Percentiles rank a stretch among this genome's conserved stretches.
phyloP scores from a whole-genome alignment of 2,113 vertebrate genomes.

The Phyllopteryx taeniolatus region DNA sequence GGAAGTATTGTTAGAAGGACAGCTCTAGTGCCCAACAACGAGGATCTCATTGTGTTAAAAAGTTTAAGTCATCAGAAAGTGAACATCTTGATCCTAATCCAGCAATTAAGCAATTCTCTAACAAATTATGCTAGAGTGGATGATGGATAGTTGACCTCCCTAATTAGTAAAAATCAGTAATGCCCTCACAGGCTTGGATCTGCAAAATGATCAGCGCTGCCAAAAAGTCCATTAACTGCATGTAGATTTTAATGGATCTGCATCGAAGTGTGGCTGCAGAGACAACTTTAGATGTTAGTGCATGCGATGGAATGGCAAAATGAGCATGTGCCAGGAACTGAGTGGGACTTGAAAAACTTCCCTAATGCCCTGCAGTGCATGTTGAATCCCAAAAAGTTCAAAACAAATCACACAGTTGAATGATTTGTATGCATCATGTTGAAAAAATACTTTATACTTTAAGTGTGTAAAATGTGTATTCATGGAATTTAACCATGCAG shows the following conservation, averaged over 20 bases:
- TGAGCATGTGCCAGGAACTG: slow-evolving; percentile 28
- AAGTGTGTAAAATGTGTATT: slow-evolving; percentile 21
- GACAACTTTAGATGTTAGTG: slow-evolving; percentile 48
- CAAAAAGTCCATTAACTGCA: slow-evolving; percentile 69
- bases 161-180: slow-evolving; percentile 27
- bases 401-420: slow-evolving; percentile 28
- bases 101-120: slow-evolving; percentile 25
- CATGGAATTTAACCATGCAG: slow-evolving; percentile 40
- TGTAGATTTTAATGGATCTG: slow-evolving; percentile 43
- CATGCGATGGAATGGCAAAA: slow-evolving; percentile 16
- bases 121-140: slow-evolving; percentile 7
- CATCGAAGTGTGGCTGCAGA: slow-evolving; percentile 40
- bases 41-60: background rate
- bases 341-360: slow-evolving; percentile 27
- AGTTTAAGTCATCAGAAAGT: background rate
- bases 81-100: background rate
- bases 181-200: slow-evolving; percentile 9
- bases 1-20: background rate
- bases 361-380: slow-evolving; percentile 14
- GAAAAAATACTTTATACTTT: slow-evolving; percentile 20
- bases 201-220: slow-evolving; percentile 54
- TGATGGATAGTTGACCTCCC: slow-evolving; percentile 47
- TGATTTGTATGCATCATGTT: slow-evolving; percentile 34
- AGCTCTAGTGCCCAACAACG: background rate
- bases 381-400: slow-evolving; percentile 42